Evolutionary conservation across 2,113 vertebrate genomes (phyloP).

Genomic region (Dryoscopus gambensis): DNA sequence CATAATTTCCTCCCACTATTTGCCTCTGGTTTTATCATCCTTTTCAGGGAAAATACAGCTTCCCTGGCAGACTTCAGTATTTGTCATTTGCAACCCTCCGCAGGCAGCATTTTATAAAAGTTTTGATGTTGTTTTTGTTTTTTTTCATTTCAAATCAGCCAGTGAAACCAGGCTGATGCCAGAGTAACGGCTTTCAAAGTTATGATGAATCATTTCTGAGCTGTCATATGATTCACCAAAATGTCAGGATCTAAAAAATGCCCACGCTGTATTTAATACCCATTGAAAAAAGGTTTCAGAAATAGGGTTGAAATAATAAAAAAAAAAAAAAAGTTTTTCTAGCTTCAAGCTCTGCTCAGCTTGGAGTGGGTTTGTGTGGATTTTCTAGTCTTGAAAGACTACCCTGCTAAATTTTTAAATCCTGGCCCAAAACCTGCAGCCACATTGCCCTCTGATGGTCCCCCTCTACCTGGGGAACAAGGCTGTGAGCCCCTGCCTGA

Average conservation of each 20-base stretch:
- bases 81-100: background rate
- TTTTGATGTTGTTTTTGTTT: background rate
- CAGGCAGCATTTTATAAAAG: background rate
- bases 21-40: conserved; percentile 27
- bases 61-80: background rate
- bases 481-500: background rate
- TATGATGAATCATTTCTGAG: conserved; percentile 61
- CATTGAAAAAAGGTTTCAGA: background rate
- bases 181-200: conserved; percentile 54
- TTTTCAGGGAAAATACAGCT: conserved; percentile 38
- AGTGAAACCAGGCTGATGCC: conserved; percentile 36
- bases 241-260: conserved; percentile 32
- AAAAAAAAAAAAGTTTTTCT: background rate
- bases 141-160: conserved; percentile 31
- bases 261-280: background rate
- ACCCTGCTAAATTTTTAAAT: background rate
- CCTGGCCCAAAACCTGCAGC: background rate
- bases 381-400: background rate
- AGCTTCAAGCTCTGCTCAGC: background rate
- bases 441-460: rapidly evolving
- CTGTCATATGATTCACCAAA: conserved; percentile 6
- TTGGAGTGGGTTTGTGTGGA: too few species aligned
- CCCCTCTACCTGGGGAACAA: background rate
- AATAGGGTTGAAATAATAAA: background rate
- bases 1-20: conserved; percentile 61